A percentile compares a stretch with the other conserved stretches of the same genome.
phyloP scores from a whole-genome alignment of 2,888 invertebrate genomes.

The Eucera pruinosa region DNA sequence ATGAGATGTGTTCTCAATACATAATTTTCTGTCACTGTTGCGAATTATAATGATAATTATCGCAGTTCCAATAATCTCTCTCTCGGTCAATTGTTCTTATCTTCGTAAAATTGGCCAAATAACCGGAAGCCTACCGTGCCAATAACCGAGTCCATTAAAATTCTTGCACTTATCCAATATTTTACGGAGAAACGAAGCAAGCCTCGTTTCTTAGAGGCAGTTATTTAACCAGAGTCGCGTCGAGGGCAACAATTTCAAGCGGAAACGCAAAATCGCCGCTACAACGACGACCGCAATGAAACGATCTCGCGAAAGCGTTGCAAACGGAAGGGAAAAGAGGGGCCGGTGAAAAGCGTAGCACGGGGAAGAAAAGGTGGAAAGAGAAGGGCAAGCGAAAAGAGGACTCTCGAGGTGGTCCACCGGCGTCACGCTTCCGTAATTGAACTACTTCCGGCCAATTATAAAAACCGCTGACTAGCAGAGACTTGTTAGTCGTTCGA shows the following conservation, averaged over 20 bases:
- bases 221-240: slow-evolving; percentile 10
- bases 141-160: no score
- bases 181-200: no score
- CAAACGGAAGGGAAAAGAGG: background rate
- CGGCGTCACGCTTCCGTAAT: slow-evolving; percentile 71
- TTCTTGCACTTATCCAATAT: no score
- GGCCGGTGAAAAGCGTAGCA: slow-evolving; percentile 2
- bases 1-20: no score
- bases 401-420: slow-evolving; percentile 57
- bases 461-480: slow-evolving; percentile 78
- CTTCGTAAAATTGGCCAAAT: no score
- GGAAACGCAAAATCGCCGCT: slow-evolving; percentile 36
- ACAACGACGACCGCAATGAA: slow-evolving; percentile 22
- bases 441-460: slow-evolving; percentile 78
- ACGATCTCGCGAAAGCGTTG: slow-evolving; percentile 13
- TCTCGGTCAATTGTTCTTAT: no score
- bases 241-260: background rate
- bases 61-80: no score
- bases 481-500: slow-evolving; percentile 69
- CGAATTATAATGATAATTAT: no score
- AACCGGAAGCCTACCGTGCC: no score
- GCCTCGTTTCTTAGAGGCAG: background rate
- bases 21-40: no score
- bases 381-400: slow-evolving; percentile 47
- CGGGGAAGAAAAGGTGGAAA: slow-evolving; percentile 4